phyloP scores from a whole-genome alignment of 2,888 invertebrate genomes.

The Cephus pulcher region DNA sequence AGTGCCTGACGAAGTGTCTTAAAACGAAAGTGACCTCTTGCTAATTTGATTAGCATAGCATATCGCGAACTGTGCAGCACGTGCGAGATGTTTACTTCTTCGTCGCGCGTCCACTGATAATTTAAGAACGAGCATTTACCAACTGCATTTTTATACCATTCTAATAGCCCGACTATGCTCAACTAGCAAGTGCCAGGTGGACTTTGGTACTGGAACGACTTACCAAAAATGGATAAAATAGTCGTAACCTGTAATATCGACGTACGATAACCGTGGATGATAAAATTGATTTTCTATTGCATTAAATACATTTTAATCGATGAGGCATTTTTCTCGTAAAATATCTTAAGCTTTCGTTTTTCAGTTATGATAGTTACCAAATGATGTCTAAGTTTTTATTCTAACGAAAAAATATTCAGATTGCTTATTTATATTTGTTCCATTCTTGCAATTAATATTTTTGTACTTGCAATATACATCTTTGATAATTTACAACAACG shows the following conservation, averaged over 20 bases:
- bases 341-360: not conserved
- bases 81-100: conserved; percentile 5
- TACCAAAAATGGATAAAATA: not conserved
- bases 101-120: not conserved
- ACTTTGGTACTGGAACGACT: not conserved
- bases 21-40: not conserved
- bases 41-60: conserved; percentile 2
- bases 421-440: not conserved
- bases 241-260: not conserved
- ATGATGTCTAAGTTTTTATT: not conserved
- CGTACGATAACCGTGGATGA: not conserved
- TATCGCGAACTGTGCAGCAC: conserved; percentile 1
- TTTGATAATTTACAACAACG: not conserved
- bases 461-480: not conserved
- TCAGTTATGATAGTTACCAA: not conserved
- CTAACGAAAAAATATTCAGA: not conserved
- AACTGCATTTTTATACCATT: conserved; percentile 47
- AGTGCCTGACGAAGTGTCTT: not conserved
- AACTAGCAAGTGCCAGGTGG: conserved; percentile 44
- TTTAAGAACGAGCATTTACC: conserved; percentile 32
- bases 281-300: not conserved
- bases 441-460: not conserved
- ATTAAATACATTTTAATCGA: not conserved
- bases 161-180: conserved; percentile 55
- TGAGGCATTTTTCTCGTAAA: not conserved